Percentiles rank a stretch among this genome's conserved stretches.
Evolutionary conservation across 2,888 invertebrate species (phyloP).

Genomic region (Agonopterix arenella): DNA sequence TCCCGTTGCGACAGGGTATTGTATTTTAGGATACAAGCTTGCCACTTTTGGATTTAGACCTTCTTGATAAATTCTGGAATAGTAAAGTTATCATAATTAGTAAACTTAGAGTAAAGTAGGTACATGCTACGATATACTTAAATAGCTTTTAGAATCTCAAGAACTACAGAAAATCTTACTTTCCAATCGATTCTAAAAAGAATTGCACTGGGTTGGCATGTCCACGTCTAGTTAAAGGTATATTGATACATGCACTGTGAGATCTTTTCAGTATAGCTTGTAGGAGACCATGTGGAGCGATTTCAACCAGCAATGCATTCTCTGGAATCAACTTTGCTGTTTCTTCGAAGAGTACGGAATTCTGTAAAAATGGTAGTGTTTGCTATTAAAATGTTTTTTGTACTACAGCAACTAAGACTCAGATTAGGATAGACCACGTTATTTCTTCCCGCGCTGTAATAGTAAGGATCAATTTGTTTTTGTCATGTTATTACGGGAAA

Average conservation of each 20-base stretch:
- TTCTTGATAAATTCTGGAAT: slow-evolving; percentile 79
- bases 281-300: slow-evolving; percentile 90
- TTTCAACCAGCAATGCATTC: slow-evolving; percentile 88
- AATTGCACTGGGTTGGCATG: slow-evolving; percentile 75
- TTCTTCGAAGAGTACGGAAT: slow-evolving; percentile 85
- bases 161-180: slow-evolving; percentile 41
- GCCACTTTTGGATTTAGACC: slow-evolving; percentile 84
- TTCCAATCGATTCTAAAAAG: slow-evolving; percentile 77
- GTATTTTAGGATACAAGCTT: slow-evolving; percentile 81
- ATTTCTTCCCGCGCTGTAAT: no score
- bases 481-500: no score
- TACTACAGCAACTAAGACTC: no score
- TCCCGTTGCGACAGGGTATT: slow-evolving; percentile 88
- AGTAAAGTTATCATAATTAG: no score
- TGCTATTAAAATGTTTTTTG: background rate
- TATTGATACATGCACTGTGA: slow-evolving; percentile 79
- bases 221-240: slow-evolving; percentile 83
- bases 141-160: no score
- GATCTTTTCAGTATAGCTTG: slow-evolving; percentile 89
- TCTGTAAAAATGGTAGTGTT: slow-evolving; percentile 24
- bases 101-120: no score
- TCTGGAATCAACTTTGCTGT: slow-evolving; percentile 83
- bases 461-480: no score
- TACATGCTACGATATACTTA: no score
- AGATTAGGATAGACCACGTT: no score